Percentiles rank a stretch among this genome's conserved stretches.
phyloP scores from a whole-genome alignment of 2,888 invertebrate species.

The Tanypteryx hageni region DNA sequence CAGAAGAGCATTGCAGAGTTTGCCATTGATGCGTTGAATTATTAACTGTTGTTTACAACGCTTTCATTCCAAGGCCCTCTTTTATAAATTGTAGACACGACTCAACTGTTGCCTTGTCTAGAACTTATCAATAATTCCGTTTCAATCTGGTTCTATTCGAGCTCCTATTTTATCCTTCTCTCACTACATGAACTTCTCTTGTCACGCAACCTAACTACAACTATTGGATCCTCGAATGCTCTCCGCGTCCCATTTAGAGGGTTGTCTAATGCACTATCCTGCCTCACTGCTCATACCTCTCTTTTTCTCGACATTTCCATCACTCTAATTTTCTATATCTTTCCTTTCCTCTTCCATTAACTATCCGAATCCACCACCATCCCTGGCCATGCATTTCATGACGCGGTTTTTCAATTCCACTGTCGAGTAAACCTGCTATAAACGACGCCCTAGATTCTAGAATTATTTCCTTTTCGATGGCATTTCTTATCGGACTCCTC shows the following conservation, averaged over 20 bases:
- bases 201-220: too few species aligned
- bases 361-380: not conserved
- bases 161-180: too few species aligned
- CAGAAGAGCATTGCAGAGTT: too few species aligned
- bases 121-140: slow-evolving; percentile 7
- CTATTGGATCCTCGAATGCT: too few species aligned
- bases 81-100: not conserved
- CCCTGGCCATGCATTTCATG: not conserved
- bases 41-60: not conserved
- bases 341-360: not conserved
- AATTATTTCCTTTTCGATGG: too few species aligned
- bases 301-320: not conserved
- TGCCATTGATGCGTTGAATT: too few species aligned
- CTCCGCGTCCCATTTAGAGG: too few species aligned
- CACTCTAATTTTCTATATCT: too few species aligned
- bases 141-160: not conserved
- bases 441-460: not conserved
- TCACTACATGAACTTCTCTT: too few species aligned
- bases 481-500: too few species aligned
- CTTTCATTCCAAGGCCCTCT: not conserved
- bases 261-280: too few species aligned
- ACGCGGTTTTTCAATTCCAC: not conserved
- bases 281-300: not conserved
- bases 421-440: not conserved
- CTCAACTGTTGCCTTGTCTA: not conserved